Conservation (phyloP, 2,888 invertebrate genomes). For the Ischnura elegans region DNA sequence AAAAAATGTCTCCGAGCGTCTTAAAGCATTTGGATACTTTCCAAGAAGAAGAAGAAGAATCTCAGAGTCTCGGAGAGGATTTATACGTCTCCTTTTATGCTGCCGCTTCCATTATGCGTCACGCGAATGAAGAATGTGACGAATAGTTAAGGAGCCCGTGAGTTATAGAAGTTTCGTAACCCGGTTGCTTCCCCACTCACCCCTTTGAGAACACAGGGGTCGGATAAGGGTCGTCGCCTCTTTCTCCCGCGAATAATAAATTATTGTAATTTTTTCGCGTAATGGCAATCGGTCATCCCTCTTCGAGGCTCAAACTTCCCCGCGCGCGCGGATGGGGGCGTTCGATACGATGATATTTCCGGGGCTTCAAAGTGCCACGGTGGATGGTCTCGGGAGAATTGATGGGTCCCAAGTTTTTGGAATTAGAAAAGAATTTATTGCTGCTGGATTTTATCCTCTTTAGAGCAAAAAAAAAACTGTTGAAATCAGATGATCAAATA, state of each 20-base stretch:
- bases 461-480: too few species aligned
- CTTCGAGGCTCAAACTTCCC: neutral
- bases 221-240: neutral
- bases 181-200: neutral
- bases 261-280: neutral
- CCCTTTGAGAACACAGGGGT: neutral
- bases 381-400: neutral
- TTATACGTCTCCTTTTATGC: slow-evolving; percentile 11
- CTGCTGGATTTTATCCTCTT: too few species aligned
- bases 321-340: too few species aligned
- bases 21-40: slow-evolving; percentile 63
- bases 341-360: neutral
- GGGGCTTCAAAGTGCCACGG: neutral
- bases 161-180: slow-evolving; percentile 49
- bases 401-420: too few species aligned
- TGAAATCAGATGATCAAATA: too few species aligned
- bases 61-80: slow-evolving; percentile 39
- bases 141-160: slow-evolving; percentile 58
- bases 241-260: neutral
- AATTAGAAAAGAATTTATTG: too few species aligned
- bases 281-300: neutral
- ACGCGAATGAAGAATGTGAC: slow-evolving; percentile 58
- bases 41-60: slow-evolving; percentile 63
- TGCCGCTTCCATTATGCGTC: slow-evolving; percentile 59
- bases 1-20: neutral